Evolutionary conservation across 2,113 vertebrate genomes (phyloP).

Genomic region (Scortum barcoo): DNA sequence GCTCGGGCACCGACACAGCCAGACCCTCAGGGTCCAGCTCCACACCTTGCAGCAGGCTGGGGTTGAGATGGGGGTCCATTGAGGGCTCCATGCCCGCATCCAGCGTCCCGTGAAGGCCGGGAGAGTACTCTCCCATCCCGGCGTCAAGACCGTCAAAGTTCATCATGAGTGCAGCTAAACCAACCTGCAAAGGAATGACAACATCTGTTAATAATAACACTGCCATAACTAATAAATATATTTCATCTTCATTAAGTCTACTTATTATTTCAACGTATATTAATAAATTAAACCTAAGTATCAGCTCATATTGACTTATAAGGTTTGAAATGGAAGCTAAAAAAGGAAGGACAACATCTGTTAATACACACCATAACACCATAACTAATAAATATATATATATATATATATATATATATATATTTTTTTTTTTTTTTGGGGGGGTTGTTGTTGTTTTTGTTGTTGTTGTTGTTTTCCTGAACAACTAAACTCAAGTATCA

Average conservation of each 20-base stretch:
- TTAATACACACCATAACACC: not conserved
- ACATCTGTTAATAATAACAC: not conserved
- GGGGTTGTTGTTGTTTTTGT: too few relatives aligned
- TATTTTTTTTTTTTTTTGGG: too few relatives aligned
- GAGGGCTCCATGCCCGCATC: slow-evolving; percentile 89
- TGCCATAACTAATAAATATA: too few relatives aligned
- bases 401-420: too few relatives aligned
- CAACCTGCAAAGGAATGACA: slow-evolving; percentile 48
- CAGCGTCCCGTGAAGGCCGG: slow-evolving; percentile 81
- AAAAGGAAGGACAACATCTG: not conserved
- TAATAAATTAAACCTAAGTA: too few relatives aligned
- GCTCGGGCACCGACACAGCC: slow-evolving; percentile 86
- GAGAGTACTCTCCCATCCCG: slow-evolving; percentile 89
- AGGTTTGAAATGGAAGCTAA: too few relatives aligned
- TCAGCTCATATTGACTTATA: too few relatives aligned
- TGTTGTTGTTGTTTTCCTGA: too few relatives aligned
- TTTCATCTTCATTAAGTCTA: too few relatives aligned
- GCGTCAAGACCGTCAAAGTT: slow-evolving; percentile 94
- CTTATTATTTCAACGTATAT: too few relatives aligned
- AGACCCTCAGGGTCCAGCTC: slow-evolving; percentile 92
- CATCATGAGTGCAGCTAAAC: slow-evolving; percentile 83
- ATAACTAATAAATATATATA: accelerated
- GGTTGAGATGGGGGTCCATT: slow-evolving; percentile 91
- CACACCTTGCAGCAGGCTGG: slow-evolving; percentile 90
- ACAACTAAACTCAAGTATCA: not conserved